Evolutionary conservation across 1,140 invertebrate species (phyloP), one percentile per base, ranked within the genome.

Genomic region (Harpegnathos saltator): DNA sequence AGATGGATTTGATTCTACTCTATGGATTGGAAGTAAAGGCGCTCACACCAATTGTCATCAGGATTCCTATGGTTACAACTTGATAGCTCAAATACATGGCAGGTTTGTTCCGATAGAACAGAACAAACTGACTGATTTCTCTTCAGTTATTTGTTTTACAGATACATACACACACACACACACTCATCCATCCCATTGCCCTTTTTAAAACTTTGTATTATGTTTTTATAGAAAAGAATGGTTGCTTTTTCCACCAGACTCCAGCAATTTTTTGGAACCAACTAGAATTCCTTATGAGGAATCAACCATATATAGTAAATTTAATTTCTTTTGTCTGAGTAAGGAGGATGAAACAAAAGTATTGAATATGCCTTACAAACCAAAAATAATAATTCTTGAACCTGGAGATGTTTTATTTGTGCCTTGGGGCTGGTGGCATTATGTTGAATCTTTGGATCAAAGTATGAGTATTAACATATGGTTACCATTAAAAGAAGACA

Each of bases 271-370:
- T 63, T 93, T 99, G 78, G 96, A 96, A 88, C 96, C 98, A 77
- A 98, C 97, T 12, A 95, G 99, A 91, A 95, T 99, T 80, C 99
- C 99, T 17, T 99, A 98, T 95, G 99, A 99, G 95, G 99, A 99
- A 92, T 99, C 98, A 0, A 99, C 98, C 94, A 95, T 99, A 26
- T 99, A 98, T 92, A 98, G 98, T 92, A 95, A 96, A 93, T 95
- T 97, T 44, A 98, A 98, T 94, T 97, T 98, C 90, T 96, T 96
- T 92, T 96, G 95, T 92, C 95, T 96, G 69, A 92, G 91, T 63
- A 93, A 94, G 88, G 90, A 91, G 38, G 89, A 93, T 48, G 75
- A 90, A 54, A 63, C 87, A 75, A 69, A 59, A 62, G 61, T 89
- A 86, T 69, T 90, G 86, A 81, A 82, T 65, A 84, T 88, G 33